Percentiles rank a stretch among this genome's conserved stretches.
phyloP scores from a whole-genome alignment of 1,140 invertebrate genomes.

The Matsumurasca onukii region DNA sequence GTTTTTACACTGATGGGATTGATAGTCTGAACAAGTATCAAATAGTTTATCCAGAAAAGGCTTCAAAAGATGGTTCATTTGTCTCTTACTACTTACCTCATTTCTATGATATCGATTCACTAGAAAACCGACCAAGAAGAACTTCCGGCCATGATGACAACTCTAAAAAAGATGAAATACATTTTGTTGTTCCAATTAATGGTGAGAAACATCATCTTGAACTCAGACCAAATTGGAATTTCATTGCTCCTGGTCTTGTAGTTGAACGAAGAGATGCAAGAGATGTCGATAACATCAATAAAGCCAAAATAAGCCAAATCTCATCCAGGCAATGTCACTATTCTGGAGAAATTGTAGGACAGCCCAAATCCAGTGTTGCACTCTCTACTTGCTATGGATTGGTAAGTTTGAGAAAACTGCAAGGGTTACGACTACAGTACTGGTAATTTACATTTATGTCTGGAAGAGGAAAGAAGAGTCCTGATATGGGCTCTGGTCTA shows the following conservation, averaged over 20 bases:
- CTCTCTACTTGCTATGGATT: constrained; percentile 75
- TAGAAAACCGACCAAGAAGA: constrained; percentile 23
- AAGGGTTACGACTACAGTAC: too few relatives aligned
- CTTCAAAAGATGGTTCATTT: constrained; percentile 27
- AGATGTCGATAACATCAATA: constrained; percentile 42
- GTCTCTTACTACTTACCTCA: constrained; percentile 32
- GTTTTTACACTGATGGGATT: constrained; percentile 14
- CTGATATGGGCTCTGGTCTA: too few relatives aligned
- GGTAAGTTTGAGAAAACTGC: too few relatives aligned
- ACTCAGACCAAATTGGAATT: constrained; percentile 60
- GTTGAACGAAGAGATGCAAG: constrained; percentile 65
- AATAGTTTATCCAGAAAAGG: constrained; percentile 27
- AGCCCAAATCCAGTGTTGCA: constrained; percentile 60
- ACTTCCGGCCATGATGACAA: neutral
- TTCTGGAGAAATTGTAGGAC: constrained; percentile 62
- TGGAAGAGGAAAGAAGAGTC: too few relatives aligned
- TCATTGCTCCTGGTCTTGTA: constrained; percentile 67
- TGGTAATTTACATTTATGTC: too few relatives aligned
- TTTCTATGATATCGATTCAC: constrained; percentile 9
- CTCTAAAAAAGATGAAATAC: neutral
- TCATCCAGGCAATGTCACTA: constrained; percentile 60
- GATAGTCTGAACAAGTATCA: constrained; percentile 4
- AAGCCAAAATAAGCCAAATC: constrained; percentile 40
- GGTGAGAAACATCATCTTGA: constrained; percentile 25
- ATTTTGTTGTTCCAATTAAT: constrained; percentile 26